Base-by-base conservation (phyloP, 2,888 invertebrate genomes). In the Ectemnius lituratus region DNA sequence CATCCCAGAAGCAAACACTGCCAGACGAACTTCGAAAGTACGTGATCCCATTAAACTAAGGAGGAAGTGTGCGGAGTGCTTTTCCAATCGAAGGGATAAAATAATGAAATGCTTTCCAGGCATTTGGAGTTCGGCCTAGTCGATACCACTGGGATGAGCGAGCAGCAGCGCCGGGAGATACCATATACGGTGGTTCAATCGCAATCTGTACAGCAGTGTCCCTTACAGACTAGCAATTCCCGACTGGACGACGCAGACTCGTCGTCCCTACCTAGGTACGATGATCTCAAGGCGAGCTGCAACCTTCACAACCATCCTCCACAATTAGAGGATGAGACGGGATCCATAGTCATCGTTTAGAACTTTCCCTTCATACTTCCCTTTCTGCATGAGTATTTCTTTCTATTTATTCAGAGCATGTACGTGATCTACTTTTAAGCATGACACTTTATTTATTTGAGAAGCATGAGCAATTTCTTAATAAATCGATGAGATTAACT, bases 71-170 rank as follows among this genome's bases (percentile, higher is more conserved):
- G 6, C 52, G 5, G 16, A 16, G n/a, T n/a, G 52, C 6, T 52
- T 52, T 52, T 52, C 52, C 46, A 27, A 56, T 14, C 57, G 37
- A 37, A 27, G 28, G 47, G 57, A 62, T 73, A 56, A 79, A 62
- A 70, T 23, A 65, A 57, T 66, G 47, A 60, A 27, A 62, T 61
- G 59, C 77, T 76, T 88, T 88, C 37, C 84, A 96, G 96, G 88
- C 97, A 97, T 89, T 92, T 97, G 86, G 97, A 97, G 90, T 97
- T 96, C 91, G 95, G 96, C 88, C 92, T 97, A 87, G 95, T 97
- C 69, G 97, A 97, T 85, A 97, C 97, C 0, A 93, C 95, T 23
- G 97, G 97, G 73, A 97, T 98, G 96, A 95, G 95, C 64, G 97
- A 96, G 87, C 95, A 95, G 81, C 97, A 97, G 88, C 92, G 97